Conservation (phyloP, 2,797 vertebrate species). For the Clarias platycephalus region DNA sequence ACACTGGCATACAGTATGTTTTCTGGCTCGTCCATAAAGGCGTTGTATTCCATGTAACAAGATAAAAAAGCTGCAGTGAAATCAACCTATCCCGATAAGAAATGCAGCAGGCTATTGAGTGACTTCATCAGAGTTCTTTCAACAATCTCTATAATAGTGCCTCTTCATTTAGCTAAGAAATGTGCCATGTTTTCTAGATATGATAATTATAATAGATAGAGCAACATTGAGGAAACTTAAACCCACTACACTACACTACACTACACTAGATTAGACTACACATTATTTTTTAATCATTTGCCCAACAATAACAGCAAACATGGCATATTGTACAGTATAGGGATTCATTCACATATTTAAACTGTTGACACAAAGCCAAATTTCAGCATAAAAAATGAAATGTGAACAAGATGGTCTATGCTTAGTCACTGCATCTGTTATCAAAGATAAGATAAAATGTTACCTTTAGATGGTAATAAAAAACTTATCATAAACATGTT, state of each 20-base stretch:
- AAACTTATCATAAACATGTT: slow-evolving; percentile 36
- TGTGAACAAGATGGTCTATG: slow-evolving; percentile 7
- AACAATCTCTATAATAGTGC: neutral
- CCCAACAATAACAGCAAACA: neutral
- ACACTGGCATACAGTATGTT: slow-evolving; percentile 1
- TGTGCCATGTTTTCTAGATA: neutral
- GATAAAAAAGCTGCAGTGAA: slow-evolving; percentile 80
- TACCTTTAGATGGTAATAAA: slow-evolving; percentile 39
- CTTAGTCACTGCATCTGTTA: slow-evolving; percentile 36
- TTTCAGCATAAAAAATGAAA: neutral
- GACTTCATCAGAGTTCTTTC: slow-evolving; percentile 83
- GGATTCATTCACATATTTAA: neutral
- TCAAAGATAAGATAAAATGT: slow-evolving; percentile 42
- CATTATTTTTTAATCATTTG: slow-evolving; percentile 30
- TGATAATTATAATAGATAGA: slow-evolving; percentile 6
- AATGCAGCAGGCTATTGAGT: slow-evolving; percentile 76
- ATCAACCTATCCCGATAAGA: slow-evolving; percentile 83
- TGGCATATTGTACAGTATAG: neutral
- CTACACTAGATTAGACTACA: neutral
- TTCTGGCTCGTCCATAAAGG: no score
- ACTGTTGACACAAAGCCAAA: neutral
- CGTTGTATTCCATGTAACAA: slow-evolving; percentile 30
- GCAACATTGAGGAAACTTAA: slow-evolving; percentile 6
- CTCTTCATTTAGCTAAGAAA: neutral
- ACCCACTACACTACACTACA: neutral